These are phyloP conservation scores for Chionoecetes opilio DNA, from an alignment of 1,140 invertebrate species.

Conservation along the genomic window DNA sequence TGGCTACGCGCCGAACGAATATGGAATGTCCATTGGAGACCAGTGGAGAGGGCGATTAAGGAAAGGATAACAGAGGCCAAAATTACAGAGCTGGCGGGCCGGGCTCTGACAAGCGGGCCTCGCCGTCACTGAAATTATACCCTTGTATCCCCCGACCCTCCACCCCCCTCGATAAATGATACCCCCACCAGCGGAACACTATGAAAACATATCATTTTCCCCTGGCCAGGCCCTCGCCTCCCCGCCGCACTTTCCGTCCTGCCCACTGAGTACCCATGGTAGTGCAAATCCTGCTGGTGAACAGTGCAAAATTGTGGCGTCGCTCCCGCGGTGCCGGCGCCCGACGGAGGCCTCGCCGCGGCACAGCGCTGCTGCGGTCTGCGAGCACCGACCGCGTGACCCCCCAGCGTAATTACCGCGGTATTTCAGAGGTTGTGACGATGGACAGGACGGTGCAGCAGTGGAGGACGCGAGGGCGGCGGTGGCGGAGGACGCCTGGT, in stretches of 20 bases:
- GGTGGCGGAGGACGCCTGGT: constrained; percentile 44
- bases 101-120: constrained; percentile 75
- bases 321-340: constrained; percentile 59
- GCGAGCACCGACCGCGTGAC: not conserved
- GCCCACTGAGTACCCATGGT: constrained; percentile 66
- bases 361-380: not conserved
- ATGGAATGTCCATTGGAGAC: constrained; percentile 77
- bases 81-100: constrained; percentile 76
- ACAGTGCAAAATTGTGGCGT: constrained; percentile 70
- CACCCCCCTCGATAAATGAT: constrained; percentile 77
- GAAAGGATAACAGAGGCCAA: constrained; percentile 77
- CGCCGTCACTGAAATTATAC: constrained; percentile 78
- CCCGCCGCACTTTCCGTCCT: constrained; percentile 68
- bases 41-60: constrained; percentile 77
- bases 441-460: not conserved
- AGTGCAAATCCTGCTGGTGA: constrained; percentile 70
- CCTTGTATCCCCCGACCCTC: constrained; percentile 54
- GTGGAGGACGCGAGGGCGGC: constrained; percentile 4
- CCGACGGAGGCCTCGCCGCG: not conserved
- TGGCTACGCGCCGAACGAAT: constrained; percentile 73
- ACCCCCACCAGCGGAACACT: constrained; percentile 72
- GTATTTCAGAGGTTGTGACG: constrained; percentile 57
- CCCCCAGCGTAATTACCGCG: constrained; percentile 65
- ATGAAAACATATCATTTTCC: constrained; percentile 79
- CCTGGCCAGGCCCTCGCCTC: constrained; percentile 66